Percentiles rank a stretch among this genome's conserved stretches.
Evolutionary conservation across 2,888 invertebrate genomes (phyloP).

Genomic region (Dyspetes luteomarginatus): DNA sequence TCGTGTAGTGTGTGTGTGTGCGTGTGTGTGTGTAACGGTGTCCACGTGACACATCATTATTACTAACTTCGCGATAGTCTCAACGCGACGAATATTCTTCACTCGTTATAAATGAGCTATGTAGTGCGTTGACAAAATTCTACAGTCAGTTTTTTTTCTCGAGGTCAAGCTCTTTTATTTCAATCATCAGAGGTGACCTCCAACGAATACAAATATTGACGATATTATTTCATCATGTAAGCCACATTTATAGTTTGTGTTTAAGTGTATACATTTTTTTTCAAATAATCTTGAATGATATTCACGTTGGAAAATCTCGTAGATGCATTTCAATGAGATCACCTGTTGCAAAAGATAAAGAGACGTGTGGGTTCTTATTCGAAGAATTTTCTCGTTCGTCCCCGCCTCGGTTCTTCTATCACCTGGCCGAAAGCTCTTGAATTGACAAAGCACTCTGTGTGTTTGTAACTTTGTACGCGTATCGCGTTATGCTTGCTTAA

Average conservation of each 20-base stretch:
- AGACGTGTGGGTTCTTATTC: slow-evolving; percentile 16
- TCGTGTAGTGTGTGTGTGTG: neutral
- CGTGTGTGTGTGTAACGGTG: slow-evolving; percentile 4
- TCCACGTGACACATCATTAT: slow-evolving; percentile 12
- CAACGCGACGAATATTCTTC: slow-evolving; percentile 31
- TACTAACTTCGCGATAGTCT: neutral
- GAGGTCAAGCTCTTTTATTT: neutral
- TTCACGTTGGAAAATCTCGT: neutral
- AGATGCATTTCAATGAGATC: slow-evolving; percentile 15
- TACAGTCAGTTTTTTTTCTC: slow-evolving; percentile 28
- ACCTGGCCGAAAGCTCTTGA: slow-evolving; percentile 29
- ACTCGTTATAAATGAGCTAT: slow-evolving; percentile 36
- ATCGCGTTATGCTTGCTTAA: too few relatives aligned
- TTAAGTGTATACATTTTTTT: neutral
- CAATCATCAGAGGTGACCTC: neutral
- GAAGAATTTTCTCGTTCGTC: neutral
- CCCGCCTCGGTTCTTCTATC: neutral
- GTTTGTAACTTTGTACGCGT: too few relatives aligned
- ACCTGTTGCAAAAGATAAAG: slow-evolving; percentile 35
- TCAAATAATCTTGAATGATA: neutral
- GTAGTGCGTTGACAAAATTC: slow-evolving; percentile 50
- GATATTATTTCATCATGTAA: slow-evolving; percentile 20
- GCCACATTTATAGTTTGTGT: slow-evolving; percentile 14
- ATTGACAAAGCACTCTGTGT: slow-evolving; percentile 8
- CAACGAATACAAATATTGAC: neutral